Evolutionary conservation across 2,113 vertebrate genomes (phyloP).

Genomic region (Arvicanthis niloticus): DNA sequence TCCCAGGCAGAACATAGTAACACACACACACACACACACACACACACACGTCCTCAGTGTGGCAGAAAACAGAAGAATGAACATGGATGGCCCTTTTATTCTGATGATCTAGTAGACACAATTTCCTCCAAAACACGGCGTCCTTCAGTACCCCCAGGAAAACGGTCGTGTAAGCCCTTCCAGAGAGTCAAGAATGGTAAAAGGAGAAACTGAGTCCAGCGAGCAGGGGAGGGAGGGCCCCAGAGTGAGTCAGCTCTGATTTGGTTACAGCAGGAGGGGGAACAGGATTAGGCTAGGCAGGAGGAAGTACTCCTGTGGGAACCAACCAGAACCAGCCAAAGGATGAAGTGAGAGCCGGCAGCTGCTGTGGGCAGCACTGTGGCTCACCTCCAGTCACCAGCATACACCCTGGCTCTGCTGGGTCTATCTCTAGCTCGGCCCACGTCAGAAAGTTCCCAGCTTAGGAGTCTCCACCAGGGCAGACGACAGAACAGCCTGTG

Average conservation of each 20-base stretch:
- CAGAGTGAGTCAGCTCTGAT: neutral
- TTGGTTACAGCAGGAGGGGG: neutral
- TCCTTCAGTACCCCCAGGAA: neutral
- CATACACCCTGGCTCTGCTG: neutral
- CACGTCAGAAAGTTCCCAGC: accelerated
- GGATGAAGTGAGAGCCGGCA: neutral
- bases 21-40: neutral
- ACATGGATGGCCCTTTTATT: neutral
- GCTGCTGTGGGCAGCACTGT: neutral
- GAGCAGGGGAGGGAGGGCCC: neutral
- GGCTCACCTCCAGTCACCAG: neutral
- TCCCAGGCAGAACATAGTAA: neutral
- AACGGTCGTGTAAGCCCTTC: neutral
- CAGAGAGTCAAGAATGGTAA: neutral
- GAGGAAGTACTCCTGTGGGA: neutral
- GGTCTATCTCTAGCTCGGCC: too few species aligned
- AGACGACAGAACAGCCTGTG: neutral
- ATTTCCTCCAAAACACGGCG: neutral
- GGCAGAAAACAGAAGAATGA: neutral
- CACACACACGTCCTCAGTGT: neutral
- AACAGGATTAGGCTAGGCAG: neutral
- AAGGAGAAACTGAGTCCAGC: neutral
- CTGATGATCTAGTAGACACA: neutral
- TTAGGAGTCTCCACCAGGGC: too few species aligned
- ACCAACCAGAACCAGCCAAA: neutral